Evolutionary conservation across 2,888 invertebrate species (phyloP), one percentile per base, ranked within the genome.

Genomic region (Sicus ferrugineus): DNA sequence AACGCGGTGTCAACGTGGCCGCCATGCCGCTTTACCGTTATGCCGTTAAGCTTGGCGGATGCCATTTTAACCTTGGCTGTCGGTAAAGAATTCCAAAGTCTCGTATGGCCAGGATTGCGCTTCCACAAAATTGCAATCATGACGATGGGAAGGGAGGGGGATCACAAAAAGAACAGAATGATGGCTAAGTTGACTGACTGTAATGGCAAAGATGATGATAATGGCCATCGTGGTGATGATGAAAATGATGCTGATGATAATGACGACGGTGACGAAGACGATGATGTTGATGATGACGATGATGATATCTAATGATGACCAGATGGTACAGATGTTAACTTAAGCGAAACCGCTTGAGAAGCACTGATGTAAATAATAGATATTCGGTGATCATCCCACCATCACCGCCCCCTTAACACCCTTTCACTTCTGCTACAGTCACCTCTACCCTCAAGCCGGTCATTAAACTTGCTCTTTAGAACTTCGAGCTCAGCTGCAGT

Each of bases 11-110:
- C 26, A 42, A 38, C 38, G 23, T 61, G 61, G 38, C 42, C 61
- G 42, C 38, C n/a, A n/a, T n/a, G n/a, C n/a, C n/a, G n/a, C n/a
- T n/a, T n/a, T n/a, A n/a, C n/a, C n/a, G n/a, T 58, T 58, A 58
- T 58, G 30, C n/a, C 34, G 59, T 42, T 21, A 31, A 74, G 76
- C 77, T 21, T 75, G 76, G 76, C 80, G 78, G 78, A 79, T 79
- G 78, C 79, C 79, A 79, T 79, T 79, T 79, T 79, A 79, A 79
- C 79, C 79, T 77, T 74, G 77, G 79, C 79, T 78, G 78, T 79
- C 77, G 77, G 73, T 76, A 54, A 6, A 48, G 69, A 59, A 59
- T 34, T 59, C 38, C 5, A 31, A 3, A 14, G 16, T 21, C 34
- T 34, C 34, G 34, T 34, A 3, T 16, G 14, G 42, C 5, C n/a